Percentiles rank a stretch among this genome's conserved stretches.
phyloP scores from a whole-genome alignment of 2,797 vertebrate genomes.

The Carcharodon carcharias region DNA sequence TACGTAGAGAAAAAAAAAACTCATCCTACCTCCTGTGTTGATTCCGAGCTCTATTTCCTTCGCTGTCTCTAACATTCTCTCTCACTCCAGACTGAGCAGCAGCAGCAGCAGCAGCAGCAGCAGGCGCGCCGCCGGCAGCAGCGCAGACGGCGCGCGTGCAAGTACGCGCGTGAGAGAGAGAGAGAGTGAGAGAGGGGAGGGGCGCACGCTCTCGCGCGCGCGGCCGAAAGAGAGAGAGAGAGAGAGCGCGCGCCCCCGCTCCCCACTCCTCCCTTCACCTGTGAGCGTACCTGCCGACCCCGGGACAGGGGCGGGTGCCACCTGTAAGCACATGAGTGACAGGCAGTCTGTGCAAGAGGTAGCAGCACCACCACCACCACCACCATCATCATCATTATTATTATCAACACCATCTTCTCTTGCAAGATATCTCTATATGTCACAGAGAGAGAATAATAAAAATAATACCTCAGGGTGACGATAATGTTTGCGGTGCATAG shows the following conservation, averaged over 20 bases:
- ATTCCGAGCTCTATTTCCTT: conserved; percentile 2
- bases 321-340: background rate
- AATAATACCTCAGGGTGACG: background rate
- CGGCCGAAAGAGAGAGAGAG: background rate
- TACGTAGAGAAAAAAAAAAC: background rate
- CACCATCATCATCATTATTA: background rate
- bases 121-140: background rate
- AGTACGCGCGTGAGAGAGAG: background rate
- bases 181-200: background rate
- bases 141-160: background rate
- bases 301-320: background rate
- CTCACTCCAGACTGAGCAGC: conserved; percentile 1
- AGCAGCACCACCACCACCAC: too few species aligned
- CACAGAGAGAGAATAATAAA: background rate
- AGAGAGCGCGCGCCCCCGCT: background rate
- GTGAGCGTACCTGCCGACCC: too few species aligned
- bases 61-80: conserved; percentile 28
- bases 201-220: too few species aligned
- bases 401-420: too few species aligned
- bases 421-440: background rate
- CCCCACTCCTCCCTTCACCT: too few species aligned
- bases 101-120: background rate
- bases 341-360: too few species aligned
- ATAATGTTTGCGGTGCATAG: too few species aligned
- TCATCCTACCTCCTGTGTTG: conserved; percentile 11